Base-by-base conservation (phyloP, 2,888 invertebrate genomes). In the Eristalinus aeneus region DNA sequence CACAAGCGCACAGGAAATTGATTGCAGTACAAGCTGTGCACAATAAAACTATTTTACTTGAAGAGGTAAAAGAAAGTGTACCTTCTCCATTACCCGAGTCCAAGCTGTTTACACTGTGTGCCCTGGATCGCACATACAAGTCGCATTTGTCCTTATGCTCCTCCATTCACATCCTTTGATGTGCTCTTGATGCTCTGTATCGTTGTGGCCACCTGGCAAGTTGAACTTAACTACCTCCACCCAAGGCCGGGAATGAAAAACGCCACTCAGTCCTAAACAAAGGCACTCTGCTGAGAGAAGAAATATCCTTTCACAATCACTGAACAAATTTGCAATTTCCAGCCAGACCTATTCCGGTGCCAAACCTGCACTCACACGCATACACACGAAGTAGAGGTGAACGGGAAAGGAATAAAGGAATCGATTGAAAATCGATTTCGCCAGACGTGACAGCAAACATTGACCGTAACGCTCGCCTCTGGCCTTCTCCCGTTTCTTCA, bases 391-490 rank as follows among this genome's bases (percentile, higher is more conserved):
- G 16, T 46, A 8, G 16, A 46, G 16, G 46, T 46, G 16, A 46
- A 16, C 8, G 12, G 4, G 16, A 68, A 68, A 72, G 65, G 12
- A 54, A 64, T 16, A 22, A 39, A 73, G 23, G n/a, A 67, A 68
- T 11, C 16, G 23, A 60, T 31, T 27, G 20, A 10, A 72, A 85
- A 85, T 85, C 84, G 84, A 85, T 85, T 80, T 58, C 46, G 58
- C 75, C 84, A 85, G 80, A 85, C 80, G 80, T 85, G 80, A 63
- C 80, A 76, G 58, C 84, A 80, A 80, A 85, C 80, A 80, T 85
- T 85, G 84, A 85, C 84, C 84, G 23, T 4, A 56, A 9, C 23
- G 39, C 58, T 72, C 53, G 34, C 39, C 34, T 56, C 63, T 11
- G 12, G 12, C 22, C 31, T 9, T 12, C 65, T 12, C 46, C 39